Evolutionary conservation across 2,888 invertebrate genomes (phyloP).

Genomic region (Tachina lurida): DNA sequence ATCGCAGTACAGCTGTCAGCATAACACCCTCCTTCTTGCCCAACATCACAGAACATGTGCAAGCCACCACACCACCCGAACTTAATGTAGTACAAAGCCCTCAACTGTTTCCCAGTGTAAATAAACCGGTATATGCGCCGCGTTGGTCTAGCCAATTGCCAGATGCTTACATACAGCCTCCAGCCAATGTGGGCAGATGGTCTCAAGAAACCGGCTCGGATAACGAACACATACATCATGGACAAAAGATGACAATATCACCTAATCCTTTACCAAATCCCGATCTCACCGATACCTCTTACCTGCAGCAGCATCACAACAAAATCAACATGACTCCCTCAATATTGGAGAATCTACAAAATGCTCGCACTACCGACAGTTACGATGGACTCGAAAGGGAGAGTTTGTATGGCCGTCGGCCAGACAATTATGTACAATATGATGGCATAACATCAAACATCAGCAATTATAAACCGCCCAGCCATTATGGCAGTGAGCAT

Average conservation of each 20-base stretch:
- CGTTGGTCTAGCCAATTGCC: constrained; percentile 88
- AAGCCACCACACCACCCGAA: constrained; percentile 86
- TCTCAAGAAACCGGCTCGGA: constrained; percentile 91
- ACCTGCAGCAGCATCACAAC: constrained; percentile 84
- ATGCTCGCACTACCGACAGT: constrained; percentile 83
- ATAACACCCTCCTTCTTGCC: constrained; percentile 85
- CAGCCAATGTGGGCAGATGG: constrained; percentile 87
- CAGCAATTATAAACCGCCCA: constrained; percentile 79
- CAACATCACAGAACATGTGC: constrained; percentile 85
- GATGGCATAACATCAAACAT: constrained; percentile 74
- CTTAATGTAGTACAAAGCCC: constrained; percentile 87
- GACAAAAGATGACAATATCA: constrained; percentile 85
- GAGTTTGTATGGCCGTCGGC: constrained; percentile 77
- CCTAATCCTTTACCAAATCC: constrained; percentile 91
- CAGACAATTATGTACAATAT: constrained; percentile 81
- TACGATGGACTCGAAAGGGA: constrained; percentile 79
- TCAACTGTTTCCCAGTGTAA: constrained; percentile 87
- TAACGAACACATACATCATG: constrained; percentile 85
- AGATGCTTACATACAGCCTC: constrained; percentile 85
- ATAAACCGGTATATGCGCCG: constrained; percentile 86
- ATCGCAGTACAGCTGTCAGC: constrained; percentile 83
- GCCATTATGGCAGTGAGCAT: constrained; percentile 82
- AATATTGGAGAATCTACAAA: constrained; percentile 85
- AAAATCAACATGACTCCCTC: constrained; percentile 84
- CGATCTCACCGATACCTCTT: constrained; percentile 88